A percentile compares a stretch with the other conserved stretches of the same genome.
These are phyloP conservation scores for Strix occidentalis DNA, from an alignment of 2,797 vertebrate species.

Conservation along the genomic window DNA sequence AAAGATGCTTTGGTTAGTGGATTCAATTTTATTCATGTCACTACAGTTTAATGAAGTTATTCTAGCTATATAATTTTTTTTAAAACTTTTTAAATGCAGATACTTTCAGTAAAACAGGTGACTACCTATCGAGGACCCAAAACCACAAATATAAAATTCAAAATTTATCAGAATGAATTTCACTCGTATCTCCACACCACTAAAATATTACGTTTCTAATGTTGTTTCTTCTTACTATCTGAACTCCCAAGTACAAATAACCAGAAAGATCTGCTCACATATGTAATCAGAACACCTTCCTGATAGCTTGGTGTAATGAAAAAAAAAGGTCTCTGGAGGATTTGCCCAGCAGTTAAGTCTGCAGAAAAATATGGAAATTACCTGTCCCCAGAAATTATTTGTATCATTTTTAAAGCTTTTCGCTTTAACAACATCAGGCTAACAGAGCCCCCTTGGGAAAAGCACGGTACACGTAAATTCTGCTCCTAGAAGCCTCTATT, in stretches of 20 bases:
- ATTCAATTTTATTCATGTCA: background rate
- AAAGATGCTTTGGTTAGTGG: background rate
- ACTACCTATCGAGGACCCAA: background rate
- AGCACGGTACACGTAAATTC: background rate
- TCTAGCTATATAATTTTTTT: background rate
- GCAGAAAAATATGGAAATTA: background rate
- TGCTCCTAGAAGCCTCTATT: background rate
- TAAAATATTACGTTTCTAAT: background rate
- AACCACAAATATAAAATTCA: background rate
- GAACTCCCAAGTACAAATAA: background rate
- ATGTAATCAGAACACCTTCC: background rate
- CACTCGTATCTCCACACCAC: background rate
- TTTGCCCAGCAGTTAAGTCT: background rate
- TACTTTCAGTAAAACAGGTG: background rate
- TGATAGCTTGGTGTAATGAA: background rate
- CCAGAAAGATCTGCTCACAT: background rate
- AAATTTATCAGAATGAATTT: background rate
- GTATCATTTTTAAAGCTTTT: background rate
- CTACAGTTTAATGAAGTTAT: background rate
- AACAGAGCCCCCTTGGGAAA: background rate
- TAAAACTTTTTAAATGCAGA: background rate
- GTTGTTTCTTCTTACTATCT: background rate
- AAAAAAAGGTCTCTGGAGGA: background rate
- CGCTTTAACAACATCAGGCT: background rate
- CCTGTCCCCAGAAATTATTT: background rate